Evolutionary conservation across 92 coral and sea anemone species (phyloP), one percentile per base, ranked within the genome.

Genomic region (Metridium senile): DNA sequence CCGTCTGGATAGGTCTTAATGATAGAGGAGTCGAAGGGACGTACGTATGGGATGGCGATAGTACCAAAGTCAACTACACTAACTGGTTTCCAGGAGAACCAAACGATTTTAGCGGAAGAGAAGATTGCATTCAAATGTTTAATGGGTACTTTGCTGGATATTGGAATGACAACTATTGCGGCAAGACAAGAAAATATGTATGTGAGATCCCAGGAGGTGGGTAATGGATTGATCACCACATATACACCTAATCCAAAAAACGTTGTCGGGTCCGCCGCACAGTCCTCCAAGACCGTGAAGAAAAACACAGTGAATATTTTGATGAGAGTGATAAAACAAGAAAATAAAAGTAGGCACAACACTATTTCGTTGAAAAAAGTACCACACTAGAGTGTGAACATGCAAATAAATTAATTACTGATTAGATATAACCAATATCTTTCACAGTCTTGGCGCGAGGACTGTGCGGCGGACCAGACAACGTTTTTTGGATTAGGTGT

Each of bases 101-200:
- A 9, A 94, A 89, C 72, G 89, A 87, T 28, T 67, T 2, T 65
- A 88, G 82, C 18, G 91, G 95, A 16, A 76, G 70, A 28, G 98
- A 92, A 61, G 93, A 91, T 61, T 94, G 98, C 62, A 75, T 92
- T 1, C 88, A 88, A 11, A 83, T 94, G 73, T 76, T 47, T 51
- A 71, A 71, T 17, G 94, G 93, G 19, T 45, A 17, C 13, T 59
- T 54, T 47, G 89, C 88, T 11, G 95, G 97, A 52, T 81, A 31
- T 66, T 94, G 98, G 98, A 94, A 94, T 87, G 95, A 94, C 58
- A 81, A 94, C 66, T 81, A 62, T 71, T 94, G 98, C 58, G 89
- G 74, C 64, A 59, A 82, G 30, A 80, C 78, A 47, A 77, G 82
- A 39, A 32, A 82, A 27, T 94, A 79, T 82, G 89, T 94, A 71